phyloP scores from a whole-genome alignment of 2,888 invertebrate species.

The Melangyna quadrimaculata region DNA sequence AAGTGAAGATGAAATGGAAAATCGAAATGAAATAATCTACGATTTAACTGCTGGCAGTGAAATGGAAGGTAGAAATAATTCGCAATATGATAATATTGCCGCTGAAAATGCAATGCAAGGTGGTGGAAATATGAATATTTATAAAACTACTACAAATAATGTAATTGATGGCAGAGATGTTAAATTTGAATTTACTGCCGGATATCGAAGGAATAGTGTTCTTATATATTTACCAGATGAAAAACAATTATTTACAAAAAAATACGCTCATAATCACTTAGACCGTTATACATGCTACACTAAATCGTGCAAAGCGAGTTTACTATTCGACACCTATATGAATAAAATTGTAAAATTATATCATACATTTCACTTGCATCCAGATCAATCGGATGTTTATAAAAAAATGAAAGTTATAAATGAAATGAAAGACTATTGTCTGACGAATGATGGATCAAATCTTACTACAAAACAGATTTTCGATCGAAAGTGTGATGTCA shows the following conservation, averaged over 20 bases:
- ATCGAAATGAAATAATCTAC: neutral
- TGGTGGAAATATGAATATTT: neutral
- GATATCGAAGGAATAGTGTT: slow-evolving; percentile 1
- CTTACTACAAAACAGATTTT: slow-evolving; percentile 1
- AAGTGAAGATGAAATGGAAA: neutral
- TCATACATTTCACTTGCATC: slow-evolving; percentile 1
- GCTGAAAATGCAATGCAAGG: neutral
- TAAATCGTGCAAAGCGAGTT: neutral
- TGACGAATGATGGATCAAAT: neutral
- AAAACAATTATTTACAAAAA: slow-evolving; percentile 21
- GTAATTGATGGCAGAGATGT: neutral
- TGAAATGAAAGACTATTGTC: slow-evolving; percentile 25
- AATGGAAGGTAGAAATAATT: neutral
- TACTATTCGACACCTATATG: neutral
- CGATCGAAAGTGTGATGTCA: slow-evolving; percentile 12
- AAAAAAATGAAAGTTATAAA: slow-evolving; percentile 16
- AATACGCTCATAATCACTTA: neutral
- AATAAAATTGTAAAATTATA: slow-evolving; percentile 14
- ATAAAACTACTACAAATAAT: neutral
- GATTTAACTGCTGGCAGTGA: neutral
- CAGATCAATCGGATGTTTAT: slow-evolving; percentile 12
- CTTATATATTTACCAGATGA: neutral
- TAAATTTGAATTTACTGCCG: slow-evolving; percentile 5
- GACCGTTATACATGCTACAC: slow-evolving; percentile 7
- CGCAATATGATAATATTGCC: neutral